phyloP scores from a whole-genome alignment of 1,140 invertebrate genomes.

The Leptinotarsa texana region DNA sequence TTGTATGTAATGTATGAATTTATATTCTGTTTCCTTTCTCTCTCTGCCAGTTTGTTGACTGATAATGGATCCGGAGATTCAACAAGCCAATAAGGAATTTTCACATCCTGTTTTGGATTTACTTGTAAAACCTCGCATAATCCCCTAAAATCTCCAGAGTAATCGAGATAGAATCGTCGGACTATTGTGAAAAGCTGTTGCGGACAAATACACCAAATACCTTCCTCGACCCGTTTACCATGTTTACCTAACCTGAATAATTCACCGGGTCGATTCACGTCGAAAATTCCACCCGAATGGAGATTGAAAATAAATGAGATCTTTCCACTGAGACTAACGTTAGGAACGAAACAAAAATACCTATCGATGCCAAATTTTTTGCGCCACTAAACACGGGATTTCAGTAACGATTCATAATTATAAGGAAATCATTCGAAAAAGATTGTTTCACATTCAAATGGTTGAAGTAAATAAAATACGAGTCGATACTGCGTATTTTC shows the following conservation, averaged over 20 bases:
- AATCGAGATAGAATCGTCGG: conserved; percentile 21
- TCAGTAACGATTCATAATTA: conserved; percentile 7
- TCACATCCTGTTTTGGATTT: conserved; percentile 19
- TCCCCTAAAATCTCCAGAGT: conserved; percentile 19
- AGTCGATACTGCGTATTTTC: too few species aligned
- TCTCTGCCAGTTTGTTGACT: too few species aligned
- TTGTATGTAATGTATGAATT: too few species aligned
- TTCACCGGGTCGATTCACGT: conserved; percentile 8
- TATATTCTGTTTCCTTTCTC: too few species aligned
- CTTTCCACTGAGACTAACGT: neutral
- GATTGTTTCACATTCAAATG: too few species aligned
- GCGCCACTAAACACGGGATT: neutral
- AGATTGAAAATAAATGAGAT: conserved; percentile 6
- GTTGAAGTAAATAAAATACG: too few species aligned
- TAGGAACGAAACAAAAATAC: neutral
- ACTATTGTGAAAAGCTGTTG: conserved; percentile 23
- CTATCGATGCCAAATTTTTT: neutral
- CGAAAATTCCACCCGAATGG: neutral
- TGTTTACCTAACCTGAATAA: conserved; percentile 17
- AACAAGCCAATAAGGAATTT: conserved; percentile 22
- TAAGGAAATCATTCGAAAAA: too few species aligned
- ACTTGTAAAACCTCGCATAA: conserved; percentile 18
- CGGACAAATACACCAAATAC: conserved; percentile 20
- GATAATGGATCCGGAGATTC: neutral
- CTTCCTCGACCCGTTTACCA: conserved; percentile 17